Evolutionary conservation across 2,797 vertebrate genomes (phyloP), one percentile per base, ranked within the genome.

Genomic region (Ctenochaetus hawaiiensis): DNA sequence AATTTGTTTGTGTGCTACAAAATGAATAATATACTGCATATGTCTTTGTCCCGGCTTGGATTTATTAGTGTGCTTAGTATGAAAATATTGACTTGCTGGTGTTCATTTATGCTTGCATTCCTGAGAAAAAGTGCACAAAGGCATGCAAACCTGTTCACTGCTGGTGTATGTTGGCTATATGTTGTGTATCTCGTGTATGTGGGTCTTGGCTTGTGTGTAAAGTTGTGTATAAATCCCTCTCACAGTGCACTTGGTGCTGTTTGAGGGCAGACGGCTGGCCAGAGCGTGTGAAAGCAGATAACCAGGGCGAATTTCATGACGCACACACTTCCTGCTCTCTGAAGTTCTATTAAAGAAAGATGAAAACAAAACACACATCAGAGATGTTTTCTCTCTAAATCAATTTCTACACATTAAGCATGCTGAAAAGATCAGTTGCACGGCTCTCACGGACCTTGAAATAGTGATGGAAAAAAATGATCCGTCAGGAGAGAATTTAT

Each of bases 281-380:
- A 71, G 91, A 93, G 93, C 89, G 92, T 94, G 94, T 94, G 93
- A 95, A 93, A 91, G 91, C 90, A 91, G 92, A 93, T 91, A 93
- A 91, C 82, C 84, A 85, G 91, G 87, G 85, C 58, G 62, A 90
- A 92, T 92, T 92, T 93, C 87, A 80, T 94, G 93, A 94, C 91
- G 89, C 88, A 87, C 90, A 86, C 91, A 92, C 92, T 94, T 95
- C 93, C 93, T 94, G 94, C 88, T 91, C 86, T 91, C 87, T 91
- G 87, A 88, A 92, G 91, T 94, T 89, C 89, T 91, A 93, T 93
- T 93, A 91, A 91, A 87, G 67, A 85, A 48, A 71, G 84, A 91
- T 76, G 84, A 90, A 93, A 91, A 91, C 83, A 89, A 90, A 93
- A 93, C 86, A 93, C 90, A 93, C 92, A 93, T 89, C 78, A 63